Evolutionary conservation across 2,797 vertebrate genomes (phyloP), one percentile per base, ranked within the genome.

Genomic region (Ciconia nigra): DNA sequence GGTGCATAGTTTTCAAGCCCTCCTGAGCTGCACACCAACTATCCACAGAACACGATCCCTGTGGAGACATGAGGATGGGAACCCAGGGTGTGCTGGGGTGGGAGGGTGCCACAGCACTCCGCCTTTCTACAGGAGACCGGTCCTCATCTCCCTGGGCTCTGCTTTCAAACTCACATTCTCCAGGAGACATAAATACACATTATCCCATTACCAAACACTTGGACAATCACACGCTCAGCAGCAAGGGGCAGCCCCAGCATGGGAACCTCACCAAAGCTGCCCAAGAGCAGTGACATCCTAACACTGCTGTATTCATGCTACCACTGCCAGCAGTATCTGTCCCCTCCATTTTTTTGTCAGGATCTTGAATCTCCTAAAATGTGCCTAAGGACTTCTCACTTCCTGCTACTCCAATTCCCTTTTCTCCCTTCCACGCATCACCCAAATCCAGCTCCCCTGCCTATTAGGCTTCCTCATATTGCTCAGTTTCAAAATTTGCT

Each of bases 31-130:
- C 28, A 65, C 35, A 37, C 5, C 11, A 12, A 3, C 24, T 70
- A 35, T 19, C 7, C n/a, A 33, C 5, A 65, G 26, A 20, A 51
- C 10, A 8, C 1, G 0, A 5, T 71, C 33, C 28, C 39, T 6
- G 4, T 25, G 10, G 3, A 65, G 21, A 6, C 29, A 35, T 0
- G 3, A 66, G 15, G 12, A 52, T 26, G 7, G 39, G 12, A 80
- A 65, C 2, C 10, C 11, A 35, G 33, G 3, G 6, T 7, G 3
- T 47, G 7, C 6, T 37, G 25, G 8, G 9, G 7, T 49, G 20
- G 22, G 35, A 89, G 17, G 10, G 12, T 15, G 13, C 33, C 26
- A 33, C 22, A 67, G 33, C 17, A 72, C 7, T 26, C 26, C 15
- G 28, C 2, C 7, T 83, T 76, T 72, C 33, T 11, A 13, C 11